Evolutionary conservation across 2,888 invertebrate species (phyloP), one percentile per base, ranked within the genome.

Genomic region (Zhuqinia jingwanae): DNA sequence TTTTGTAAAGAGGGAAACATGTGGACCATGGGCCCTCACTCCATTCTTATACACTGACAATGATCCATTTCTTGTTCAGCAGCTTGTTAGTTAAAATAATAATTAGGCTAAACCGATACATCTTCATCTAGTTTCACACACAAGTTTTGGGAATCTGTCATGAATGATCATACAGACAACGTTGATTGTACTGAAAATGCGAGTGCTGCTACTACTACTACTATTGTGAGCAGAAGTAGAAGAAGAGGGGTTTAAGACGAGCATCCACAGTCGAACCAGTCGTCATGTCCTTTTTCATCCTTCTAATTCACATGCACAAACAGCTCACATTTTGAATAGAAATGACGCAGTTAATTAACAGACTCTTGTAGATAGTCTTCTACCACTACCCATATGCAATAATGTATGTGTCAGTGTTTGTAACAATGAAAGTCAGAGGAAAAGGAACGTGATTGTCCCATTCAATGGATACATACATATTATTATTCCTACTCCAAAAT

Each of bases 31-130:
- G 36, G 50, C 47, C 65, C 0, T 8, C 36, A 8, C 36, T 42
- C 30, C 60, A 60, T 77, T 77, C 76, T 58, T 79, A n/a, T n/a
- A 47, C 27, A 30, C 10, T 70, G 68, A 70, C 81, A 81, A 60
- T 81, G 81, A 81, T 81, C 81, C 81, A 60, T 81, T 60, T 80
- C 70, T 80, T 42, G 8, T 50, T 77, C 56, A 22, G n/a, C 50
- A 42, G 79, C 80, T 80, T 68, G 80, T 80, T 80, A 80, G 80
- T 56, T 68, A 73, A 56, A 81, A 73, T 81, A 81, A 73, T 81
- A 81, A 81, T 81, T 81, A 73, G 81, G 73, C 42, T 73, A 73
- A n/a, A 47, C 81, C 73, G 45, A 81, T 81, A 81, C 81, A 73
- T 81, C 81, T 81, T 81, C 81, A 81, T 81, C 81, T 27, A n/a